phyloP scores from a whole-genome alignment of 2,797 vertebrate species.

The Halcyon smyrnensis region DNA sequence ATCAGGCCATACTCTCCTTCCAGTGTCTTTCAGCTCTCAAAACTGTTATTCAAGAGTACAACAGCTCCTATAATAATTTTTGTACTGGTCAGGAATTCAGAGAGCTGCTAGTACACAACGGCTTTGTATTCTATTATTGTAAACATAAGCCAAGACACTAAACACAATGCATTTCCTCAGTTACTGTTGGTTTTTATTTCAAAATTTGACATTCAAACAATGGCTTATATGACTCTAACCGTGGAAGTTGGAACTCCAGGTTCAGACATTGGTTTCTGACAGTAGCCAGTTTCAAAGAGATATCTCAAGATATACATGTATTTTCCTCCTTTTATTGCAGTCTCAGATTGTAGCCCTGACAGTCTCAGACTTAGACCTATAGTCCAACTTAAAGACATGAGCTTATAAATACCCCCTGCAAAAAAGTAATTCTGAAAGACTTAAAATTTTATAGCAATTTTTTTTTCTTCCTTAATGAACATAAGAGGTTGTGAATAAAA shows the following conservation, averaged over 20 bases:
- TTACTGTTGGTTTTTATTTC: neutral
- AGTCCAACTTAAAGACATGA: neutral
- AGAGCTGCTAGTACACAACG: neutral
- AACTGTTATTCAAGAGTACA: neutral
- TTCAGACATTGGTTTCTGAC: neutral
- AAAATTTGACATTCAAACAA: neutral
- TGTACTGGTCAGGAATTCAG: neutral
- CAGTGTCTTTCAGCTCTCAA: neutral
- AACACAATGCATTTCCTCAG: neutral
- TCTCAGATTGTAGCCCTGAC: neutral
- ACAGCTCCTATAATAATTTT: neutral
- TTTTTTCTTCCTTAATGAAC: neutral
- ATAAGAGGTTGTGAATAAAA: neutral
- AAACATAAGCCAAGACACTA: neutral
- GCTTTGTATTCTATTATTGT: neutral
- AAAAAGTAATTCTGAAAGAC: neutral
- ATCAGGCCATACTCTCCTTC: neutral
- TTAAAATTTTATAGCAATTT: neutral
- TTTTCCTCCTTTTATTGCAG: neutral
- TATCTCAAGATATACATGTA: rapidly evolving
- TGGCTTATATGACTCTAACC: neutral
- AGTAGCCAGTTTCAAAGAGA: neutral
- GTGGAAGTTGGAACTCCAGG: neutral
- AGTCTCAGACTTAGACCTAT: neutral
- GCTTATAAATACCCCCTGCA: neutral